Conservation (phyloP, 2,113 vertebrate species). For the Scalopus aquaticus region DNA sequence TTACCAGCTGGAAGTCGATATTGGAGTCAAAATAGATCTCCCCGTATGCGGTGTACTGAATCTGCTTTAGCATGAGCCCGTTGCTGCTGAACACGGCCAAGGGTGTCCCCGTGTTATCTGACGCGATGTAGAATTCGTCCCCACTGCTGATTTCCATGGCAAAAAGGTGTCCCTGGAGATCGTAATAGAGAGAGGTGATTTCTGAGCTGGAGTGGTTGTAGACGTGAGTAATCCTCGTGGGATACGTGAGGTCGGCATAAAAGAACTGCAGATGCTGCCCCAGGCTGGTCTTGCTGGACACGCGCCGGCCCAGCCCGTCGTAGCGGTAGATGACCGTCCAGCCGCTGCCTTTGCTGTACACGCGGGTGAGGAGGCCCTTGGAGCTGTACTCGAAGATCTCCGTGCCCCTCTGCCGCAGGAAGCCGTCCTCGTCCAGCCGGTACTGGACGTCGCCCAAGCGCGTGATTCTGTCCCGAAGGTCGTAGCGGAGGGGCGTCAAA, state of each 20-base stretch:
- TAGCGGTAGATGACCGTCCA: constrained; percentile 98
- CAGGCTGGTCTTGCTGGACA: constrained; percentile 94
- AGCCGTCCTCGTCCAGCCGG: constrained; percentile 96
- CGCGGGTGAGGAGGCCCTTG: constrained; percentile 94
- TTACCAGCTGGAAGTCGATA: constrained; percentile 96
- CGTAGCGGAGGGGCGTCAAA: constrained; percentile 93
- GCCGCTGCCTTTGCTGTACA: constrained; percentile 96
- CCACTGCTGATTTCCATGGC: constrained; percentile 99
- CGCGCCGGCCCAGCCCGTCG: constrained; percentile 94
- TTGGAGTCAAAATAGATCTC: constrained; percentile 99
- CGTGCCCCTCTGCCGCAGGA: constrained; percentile 94
- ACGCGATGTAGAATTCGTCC: constrained; percentile 98
- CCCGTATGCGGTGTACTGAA: constrained; percentile 97
- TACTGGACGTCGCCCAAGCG: constrained; percentile 98
- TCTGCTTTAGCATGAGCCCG: constrained; percentile 96
- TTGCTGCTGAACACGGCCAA: constrained; percentile 97
- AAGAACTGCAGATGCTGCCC: constrained; percentile 98
- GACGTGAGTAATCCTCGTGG: constrained; percentile 95
- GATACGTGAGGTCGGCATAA: constrained; percentile 96
- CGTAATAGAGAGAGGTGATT: constrained; percentile 98
- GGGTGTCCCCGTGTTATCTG: constrained; percentile 96
- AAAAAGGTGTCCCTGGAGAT: constrained; percentile 97
- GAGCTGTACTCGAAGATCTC: constrained; percentile 99
- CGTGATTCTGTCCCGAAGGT: constrained; percentile 96
- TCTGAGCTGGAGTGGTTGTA: constrained; percentile 99